These are phyloP conservation scores for Gadopsis marmoratus DNA, from an alignment of 2,797 vertebrate species.

Conservation along the genomic window DNA sequence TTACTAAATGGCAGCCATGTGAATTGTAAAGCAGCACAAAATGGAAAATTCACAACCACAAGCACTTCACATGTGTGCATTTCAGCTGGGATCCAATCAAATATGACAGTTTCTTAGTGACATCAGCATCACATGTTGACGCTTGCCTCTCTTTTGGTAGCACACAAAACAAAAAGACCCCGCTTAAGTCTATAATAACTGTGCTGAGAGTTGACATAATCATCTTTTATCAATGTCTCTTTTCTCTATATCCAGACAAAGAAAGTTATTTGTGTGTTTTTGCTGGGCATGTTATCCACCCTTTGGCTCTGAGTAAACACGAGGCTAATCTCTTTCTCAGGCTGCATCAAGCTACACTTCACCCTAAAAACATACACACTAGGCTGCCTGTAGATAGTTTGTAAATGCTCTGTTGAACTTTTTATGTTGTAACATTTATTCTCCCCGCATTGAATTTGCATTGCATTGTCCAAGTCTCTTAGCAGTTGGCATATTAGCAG, in stretches of 20 bases:
- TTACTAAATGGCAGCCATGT: background rate
- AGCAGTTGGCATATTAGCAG: slow-evolving; percentile 56
- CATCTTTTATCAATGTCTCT: slow-evolving; percentile 28
- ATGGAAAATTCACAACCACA: background rate
- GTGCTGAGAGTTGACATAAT: slow-evolving; percentile 9
- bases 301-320: slow-evolving; percentile 33
- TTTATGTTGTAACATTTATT: slow-evolving; percentile 1
- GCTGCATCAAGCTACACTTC: slow-evolving; percentile 15
- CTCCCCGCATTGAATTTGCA: slow-evolving; percentile 43
- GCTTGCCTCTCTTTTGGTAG: slow-evolving; percentile 3
- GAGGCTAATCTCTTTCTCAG: slow-evolving; percentile 28
- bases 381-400: slow-evolving; percentile 25
- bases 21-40: slow-evolving; percentile 11
- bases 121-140: slow-evolving; percentile 9
- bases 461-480: slow-evolving; percentile 40
- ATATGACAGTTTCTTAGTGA: background rate
- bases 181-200: slow-evolving; percentile 35
- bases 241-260: slow-evolving; percentile 31
- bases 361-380: slow-evolving; percentile 25
- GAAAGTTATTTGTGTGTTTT: slow-evolving; percentile 25
- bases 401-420: slow-evolving; percentile 30
- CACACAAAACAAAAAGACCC: slow-evolving; percentile 18
- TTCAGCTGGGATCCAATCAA: background rate
- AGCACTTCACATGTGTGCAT: background rate
- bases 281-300: background rate